These are phyloP conservation scores for Listronotus bonariensis DNA, from an alignment of 1,140 invertebrate species.

Conservation along the genomic window DNA sequence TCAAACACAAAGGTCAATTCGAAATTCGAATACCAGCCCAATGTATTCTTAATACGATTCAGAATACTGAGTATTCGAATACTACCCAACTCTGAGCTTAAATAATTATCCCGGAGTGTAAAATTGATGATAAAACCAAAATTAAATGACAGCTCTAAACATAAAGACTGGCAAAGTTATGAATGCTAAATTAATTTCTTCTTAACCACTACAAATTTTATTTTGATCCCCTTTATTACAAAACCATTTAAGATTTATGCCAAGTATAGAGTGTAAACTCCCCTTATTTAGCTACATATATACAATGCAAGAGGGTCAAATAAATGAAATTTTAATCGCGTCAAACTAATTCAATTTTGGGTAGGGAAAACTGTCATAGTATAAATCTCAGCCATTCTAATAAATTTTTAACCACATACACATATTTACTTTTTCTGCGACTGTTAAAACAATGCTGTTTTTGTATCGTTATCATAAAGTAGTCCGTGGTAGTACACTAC, in stretches of 20 bases:
- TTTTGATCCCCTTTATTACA: not conserved
- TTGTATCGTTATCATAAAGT: too few species aligned
- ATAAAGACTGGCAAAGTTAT: not conserved
- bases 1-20: too few species aligned
- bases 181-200: not conserved
- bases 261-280: not conserved
- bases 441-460: too few species aligned
- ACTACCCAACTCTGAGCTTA: too few species aligned
- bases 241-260: not conserved
- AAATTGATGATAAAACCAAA: not conserved
- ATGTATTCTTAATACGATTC: too few species aligned
- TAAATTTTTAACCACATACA: conserved; percentile 6
- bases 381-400: conserved; percentile 4
- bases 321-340: conserved; percentile 21
- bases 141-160: not conserved
- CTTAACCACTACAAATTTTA: conserved; percentile 2
- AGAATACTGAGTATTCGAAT: too few species aligned
- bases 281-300: not conserved
- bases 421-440: too few species aligned
- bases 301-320: not conserved
- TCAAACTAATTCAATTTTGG: conserved; percentile 18
- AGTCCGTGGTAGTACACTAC: too few species aligned
- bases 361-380: not conserved
- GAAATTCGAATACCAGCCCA: too few species aligned
- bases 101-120: not conserved